Evolutionary conservation across 2,113 vertebrate species (phyloP).

Genomic region (Mohoua ochrocephala): DNA sequence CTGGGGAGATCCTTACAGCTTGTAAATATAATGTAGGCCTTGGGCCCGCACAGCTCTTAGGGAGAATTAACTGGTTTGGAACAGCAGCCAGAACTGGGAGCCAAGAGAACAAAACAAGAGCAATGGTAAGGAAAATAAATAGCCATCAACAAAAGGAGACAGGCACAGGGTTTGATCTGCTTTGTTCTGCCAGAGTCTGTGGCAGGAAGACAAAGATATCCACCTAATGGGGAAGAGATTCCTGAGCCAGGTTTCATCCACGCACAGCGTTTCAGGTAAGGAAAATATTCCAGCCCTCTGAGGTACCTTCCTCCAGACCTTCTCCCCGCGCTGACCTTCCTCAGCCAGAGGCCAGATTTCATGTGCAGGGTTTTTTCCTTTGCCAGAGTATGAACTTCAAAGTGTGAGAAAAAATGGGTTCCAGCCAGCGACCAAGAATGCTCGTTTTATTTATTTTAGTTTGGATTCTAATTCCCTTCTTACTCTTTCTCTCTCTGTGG

Average conservation of each 20-base stretch:
- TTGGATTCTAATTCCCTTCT: slow-evolving; percentile 13
- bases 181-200: not conserved
- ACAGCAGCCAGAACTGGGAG: not conserved
- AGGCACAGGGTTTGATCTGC: not conserved
- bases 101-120: slow-evolving; percentile 35
- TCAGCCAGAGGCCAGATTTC: not conserved
- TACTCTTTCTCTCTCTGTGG: not conserved
- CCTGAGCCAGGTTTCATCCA: not conserved
- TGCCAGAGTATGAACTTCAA: not conserved
- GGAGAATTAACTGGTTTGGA: slow-evolving; percentile 37
- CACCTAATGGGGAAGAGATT: not conserved
- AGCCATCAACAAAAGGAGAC: slow-evolving; percentile 1
- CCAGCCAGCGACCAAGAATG: not conserved
- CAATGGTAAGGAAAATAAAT: slow-evolving; percentile 28
- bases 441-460: slow-evolving; percentile 25
- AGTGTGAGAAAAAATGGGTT: not conserved
- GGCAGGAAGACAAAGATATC: not conserved
- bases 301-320: not conserved
- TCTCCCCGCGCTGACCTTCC: not conserved
- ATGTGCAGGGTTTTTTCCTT: not conserved
- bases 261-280: not conserved
- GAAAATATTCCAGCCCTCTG: not conserved
- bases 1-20: slow-evolving; percentile 29
- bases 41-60: not conserved
- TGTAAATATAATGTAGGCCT: slow-evolving; percentile 21